Percentiles rank a stretch among this genome's conserved stretches.
Conservation (phyloP, 2,888 invertebrate genomes). For the Amorpha juglandis region DNA sequence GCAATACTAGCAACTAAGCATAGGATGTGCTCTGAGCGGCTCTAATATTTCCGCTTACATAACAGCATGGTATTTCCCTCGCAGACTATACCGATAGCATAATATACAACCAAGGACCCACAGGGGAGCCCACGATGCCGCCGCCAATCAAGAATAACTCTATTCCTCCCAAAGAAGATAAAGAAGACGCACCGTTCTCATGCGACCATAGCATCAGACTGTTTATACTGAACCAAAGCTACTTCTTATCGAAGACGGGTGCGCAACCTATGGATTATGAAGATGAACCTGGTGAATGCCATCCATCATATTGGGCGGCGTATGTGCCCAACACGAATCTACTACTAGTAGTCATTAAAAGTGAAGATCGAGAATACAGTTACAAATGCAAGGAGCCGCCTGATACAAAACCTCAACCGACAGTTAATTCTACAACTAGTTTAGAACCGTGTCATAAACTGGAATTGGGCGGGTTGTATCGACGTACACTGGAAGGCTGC, state of each 20-base stretch:
- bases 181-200: slow-evolving; percentile 77
- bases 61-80: slow-evolving; percentile 68
- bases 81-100: slow-evolving; percentile 55
- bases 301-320: slow-evolving; percentile 86
- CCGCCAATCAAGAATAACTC: slow-evolving; percentile 53
- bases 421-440: slow-evolving; percentile 63
- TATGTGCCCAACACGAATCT: slow-evolving; percentile 91
- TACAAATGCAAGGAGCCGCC: slow-evolving; percentile 81
- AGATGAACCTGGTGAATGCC: slow-evolving; percentile 59
- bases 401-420: slow-evolving; percentile 82
- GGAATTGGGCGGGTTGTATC: slow-evolving; percentile 86
- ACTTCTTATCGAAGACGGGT: slow-evolving; percentile 69
- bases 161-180: slow-evolving; percentile 64
- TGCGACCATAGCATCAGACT: slow-evolving; percentile 90
- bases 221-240: slow-evolving; percentile 87
- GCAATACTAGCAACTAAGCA: slow-evolving; percentile 34
- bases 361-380: slow-evolving; percentile 47
- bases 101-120: slow-evolving; percentile 47
- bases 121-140: slow-evolving; percentile 54
- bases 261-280: slow-evolving; percentile 59
- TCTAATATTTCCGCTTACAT: slow-evolving; percentile 67
- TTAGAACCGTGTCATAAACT: slow-evolving; percentile 91
- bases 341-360: slow-evolving; percentile 89
- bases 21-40: slow-evolving; percentile 36
- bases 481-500: slow-evolving; percentile 89